Evolutionary conservation across 2,888 invertebrate genomes (phyloP).

Genomic region (Rhamnusium bicolor): DNA sequence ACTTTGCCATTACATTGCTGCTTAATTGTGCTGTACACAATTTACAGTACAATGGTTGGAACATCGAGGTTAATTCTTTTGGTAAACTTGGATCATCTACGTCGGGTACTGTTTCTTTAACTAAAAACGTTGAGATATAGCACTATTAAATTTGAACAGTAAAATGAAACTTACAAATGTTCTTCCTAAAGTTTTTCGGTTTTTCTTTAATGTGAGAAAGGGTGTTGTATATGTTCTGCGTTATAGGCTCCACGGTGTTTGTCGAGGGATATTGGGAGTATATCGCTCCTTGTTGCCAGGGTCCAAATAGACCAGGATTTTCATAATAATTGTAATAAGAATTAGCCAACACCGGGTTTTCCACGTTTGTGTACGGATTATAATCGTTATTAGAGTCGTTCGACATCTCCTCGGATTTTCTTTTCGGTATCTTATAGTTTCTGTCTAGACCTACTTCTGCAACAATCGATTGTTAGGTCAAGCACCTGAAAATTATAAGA

Average conservation of each 20-base stretch:
- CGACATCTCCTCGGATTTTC: slow-evolving; percentile 39
- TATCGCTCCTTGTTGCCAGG: slow-evolving; percentile 44
- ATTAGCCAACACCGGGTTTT: slow-evolving; percentile 51
- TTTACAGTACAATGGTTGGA: slow-evolving; percentile 73
- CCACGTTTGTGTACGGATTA: slow-evolving; percentile 23
- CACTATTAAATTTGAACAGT: neutral
- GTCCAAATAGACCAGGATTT: slow-evolving; percentile 47
- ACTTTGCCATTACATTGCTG: slow-evolving; percentile 70
- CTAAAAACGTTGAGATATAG: slow-evolving; percentile 46
- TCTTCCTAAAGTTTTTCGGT: slow-evolving; percentile 55
- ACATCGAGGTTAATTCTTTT: slow-evolving; percentile 70
- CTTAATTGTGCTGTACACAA: slow-evolving; percentile 71
- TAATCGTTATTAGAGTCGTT: slow-evolving; percentile 12
- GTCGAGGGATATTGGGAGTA: slow-evolving; percentile 41
- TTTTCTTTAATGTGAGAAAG: slow-evolving; percentile 54
- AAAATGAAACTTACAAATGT: slow-evolving; percentile 55
- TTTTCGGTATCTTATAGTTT: slow-evolving; percentile 57
- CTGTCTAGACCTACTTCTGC: slow-evolving; percentile 51
- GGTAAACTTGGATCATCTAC: slow-evolving; percentile 66
- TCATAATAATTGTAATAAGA: slow-evolving; percentile 57
- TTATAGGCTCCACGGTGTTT: slow-evolving; percentile 46
- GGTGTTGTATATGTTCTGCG: slow-evolving; percentile 54
- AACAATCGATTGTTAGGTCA: slow-evolving; percentile 5
- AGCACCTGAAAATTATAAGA: neutral
- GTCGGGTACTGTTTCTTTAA: slow-evolving; percentile 62